Percentiles rank a stretch among this genome's conserved stretches.
These are phyloP conservation scores for Ennomos quercinarius DNA, from an alignment of 2,888 invertebrate genomes.

Conservation along the genomic window DNA sequence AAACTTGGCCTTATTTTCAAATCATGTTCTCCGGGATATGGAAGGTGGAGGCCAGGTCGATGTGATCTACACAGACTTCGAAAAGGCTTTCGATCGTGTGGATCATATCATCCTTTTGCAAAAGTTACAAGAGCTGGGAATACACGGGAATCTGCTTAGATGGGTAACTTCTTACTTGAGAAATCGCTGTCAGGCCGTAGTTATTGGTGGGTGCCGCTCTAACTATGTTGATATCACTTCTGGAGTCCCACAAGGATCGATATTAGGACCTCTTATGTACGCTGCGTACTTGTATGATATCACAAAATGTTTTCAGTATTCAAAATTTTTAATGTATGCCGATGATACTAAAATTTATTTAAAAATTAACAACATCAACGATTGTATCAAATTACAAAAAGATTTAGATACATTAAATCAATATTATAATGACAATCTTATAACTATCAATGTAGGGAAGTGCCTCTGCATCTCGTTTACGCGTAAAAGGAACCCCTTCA, in stretches of 20 bases:
- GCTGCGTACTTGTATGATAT: conserved; percentile 37
- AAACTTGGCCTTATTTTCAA: conserved; percentile 6
- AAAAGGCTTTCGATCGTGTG: conserved; percentile 36
- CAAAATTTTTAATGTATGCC: conserved; percentile 18
- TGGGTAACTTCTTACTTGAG: conserved; percentile 30
- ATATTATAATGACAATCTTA: no score
- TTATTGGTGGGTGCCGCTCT: conserved; percentile 27
- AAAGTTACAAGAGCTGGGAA: conserved; percentile 22
- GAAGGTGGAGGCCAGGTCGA: conserved; percentile 29
- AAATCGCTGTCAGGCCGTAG: conserved; percentile 30
- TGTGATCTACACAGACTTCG: conserved; percentile 34
- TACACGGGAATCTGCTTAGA: conserved; percentile 26
- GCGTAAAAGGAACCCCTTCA: no score
- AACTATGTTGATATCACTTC: conserved; percentile 28
- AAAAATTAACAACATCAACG: no score
- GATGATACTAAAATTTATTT: conserved; percentile 21
- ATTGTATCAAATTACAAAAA: no score
- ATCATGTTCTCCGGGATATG: conserved; percentile 1
- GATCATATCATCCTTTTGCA: conserved; percentile 30
- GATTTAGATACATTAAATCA: no score
- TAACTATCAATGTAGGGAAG: no score
- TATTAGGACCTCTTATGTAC: conserved; percentile 37
- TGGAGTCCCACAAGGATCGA: conserved; percentile 42
- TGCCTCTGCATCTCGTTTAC: no score
- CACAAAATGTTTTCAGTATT: conserved; percentile 8